Base-by-base conservation (phyloP, 2,888 invertebrate species). In the Cotesia congregata region DNA sequence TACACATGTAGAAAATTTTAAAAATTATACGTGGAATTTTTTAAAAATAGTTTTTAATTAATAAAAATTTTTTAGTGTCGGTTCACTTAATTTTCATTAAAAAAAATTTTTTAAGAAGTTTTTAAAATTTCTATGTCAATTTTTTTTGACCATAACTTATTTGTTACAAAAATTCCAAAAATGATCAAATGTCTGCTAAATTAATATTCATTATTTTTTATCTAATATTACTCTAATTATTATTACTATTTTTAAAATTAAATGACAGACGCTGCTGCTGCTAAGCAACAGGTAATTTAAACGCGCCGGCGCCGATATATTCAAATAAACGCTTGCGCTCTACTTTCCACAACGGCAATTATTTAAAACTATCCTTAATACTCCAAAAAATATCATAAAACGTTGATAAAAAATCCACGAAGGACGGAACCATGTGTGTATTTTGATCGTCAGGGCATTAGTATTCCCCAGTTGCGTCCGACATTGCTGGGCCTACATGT, bases 231-330 rank as follows among this genome's bases (percentile, higher is more conserved):
- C n/a, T 72, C 59, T 39, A 1, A 39, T 20, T 61, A 72, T 71
- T 60, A 67, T 9, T 41, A 39, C 3, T 30, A 67, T 60, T 62
- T 61, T 40, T 7, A 60, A 68, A 20, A 72, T 61, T 40, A 17
- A 17, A 69, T 20, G 59, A 12, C 20, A 38, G 65, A 77, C 74
- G 77, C 77, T 78, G 81, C 83, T 78, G 81, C 83, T 81, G 86
- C 86, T 86, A 87, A 85, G 88, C 88, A 88, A 88, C 88, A 88
- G 88, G 87, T 88, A 83, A 77, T 77, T 30, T 5, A 12, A 79
- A 76, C 79, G 85, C 87, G 85, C 86, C 85, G 87, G 86, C 87
- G 86, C 87, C 79, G 81, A 75, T 71, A 75, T 75, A 72, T 17
- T 68, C 50, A 72, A 77, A 6, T 74, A 77, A 77, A 78, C 79